These are phyloP conservation scores for Scalopus aquaticus DNA, from an alignment of 2,113 vertebrate genomes.

Conservation along the genomic window DNA sequence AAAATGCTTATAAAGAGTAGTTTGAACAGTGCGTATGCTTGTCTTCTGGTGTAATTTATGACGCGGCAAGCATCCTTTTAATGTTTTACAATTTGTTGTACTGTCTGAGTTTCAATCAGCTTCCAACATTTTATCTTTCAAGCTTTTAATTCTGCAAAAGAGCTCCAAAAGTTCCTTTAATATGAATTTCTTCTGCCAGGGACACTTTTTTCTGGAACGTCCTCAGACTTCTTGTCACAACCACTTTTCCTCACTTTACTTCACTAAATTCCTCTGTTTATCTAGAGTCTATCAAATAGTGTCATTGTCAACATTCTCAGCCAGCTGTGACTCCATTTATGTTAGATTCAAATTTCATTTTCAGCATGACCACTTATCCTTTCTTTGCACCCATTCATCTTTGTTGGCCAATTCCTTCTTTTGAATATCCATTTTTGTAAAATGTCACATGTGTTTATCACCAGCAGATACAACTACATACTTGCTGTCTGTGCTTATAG, in stretches of 20 bases:
- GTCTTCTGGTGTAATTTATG: background rate
- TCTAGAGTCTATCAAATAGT: background rate
- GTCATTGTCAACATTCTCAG: background rate
- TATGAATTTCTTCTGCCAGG: background rate
- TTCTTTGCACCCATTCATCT: background rate
- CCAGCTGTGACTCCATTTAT: background rate
- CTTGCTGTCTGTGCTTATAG: background rate
- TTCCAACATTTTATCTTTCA: background rate
- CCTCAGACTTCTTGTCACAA: background rate
- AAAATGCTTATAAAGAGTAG: background rate
- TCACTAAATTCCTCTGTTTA: background rate
- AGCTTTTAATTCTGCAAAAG: constrained; percentile 11
- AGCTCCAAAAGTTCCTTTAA: background rate
- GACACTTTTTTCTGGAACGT: background rate
- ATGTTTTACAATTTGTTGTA: background rate
- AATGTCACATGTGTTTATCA: background rate
- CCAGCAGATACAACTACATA: background rate
- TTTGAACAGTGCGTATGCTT: background rate
- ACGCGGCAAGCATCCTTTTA: background rate
- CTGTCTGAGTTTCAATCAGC: background rate
- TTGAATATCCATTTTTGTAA: background rate
- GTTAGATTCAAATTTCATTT: background rate
- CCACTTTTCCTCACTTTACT: background rate
- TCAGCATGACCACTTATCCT: background rate
- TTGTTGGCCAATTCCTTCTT: background rate